A percentile compares a stretch with the other conserved stretches of the same genome.
Conservation (phyloP, 2,113 vertebrate genomes). For the Chrysochloris asiatica region DNA sequence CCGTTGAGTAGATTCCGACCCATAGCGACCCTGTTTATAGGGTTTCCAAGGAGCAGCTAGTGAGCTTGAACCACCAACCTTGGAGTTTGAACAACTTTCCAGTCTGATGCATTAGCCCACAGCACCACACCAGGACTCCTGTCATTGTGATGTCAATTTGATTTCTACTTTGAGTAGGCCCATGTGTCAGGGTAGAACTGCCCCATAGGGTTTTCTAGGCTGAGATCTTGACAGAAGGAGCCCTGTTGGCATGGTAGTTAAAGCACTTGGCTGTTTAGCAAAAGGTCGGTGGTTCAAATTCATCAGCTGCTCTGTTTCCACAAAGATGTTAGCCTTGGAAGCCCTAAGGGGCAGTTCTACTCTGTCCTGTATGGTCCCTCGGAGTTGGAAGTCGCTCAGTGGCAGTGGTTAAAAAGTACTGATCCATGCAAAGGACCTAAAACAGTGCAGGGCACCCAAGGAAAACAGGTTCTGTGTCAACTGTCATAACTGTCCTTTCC, state of each 20-base stretch:
- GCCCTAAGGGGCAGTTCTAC: neutral
- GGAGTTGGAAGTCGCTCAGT: neutral
- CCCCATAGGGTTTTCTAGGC: neutral
- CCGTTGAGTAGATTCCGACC: too few species aligned
- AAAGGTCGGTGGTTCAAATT: neutral
- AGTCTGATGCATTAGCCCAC: too few species aligned
- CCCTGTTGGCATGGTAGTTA: neutral
- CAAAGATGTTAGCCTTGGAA: neutral
- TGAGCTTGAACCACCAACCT: too few species aligned
- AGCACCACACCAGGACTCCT: too few species aligned
- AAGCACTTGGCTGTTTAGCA: neutral
- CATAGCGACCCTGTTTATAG: too few species aligned
- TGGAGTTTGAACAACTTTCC: too few species aligned
- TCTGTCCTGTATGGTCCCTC: neutral
- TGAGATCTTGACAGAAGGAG: neutral
- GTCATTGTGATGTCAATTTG: neutral
- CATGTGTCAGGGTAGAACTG: neutral
- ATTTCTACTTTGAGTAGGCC: neutral
- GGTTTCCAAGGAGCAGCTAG: too few species aligned
- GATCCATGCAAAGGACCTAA: neutral
- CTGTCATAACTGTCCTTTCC: accelerated
- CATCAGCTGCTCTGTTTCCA: neutral
- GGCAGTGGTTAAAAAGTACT: neutral
- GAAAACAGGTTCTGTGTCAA: neutral
- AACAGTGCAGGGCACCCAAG: accelerated